Evolutionary conservation across 2,797 vertebrate genomes (phyloP).

Genomic region (Karalla daura): DNA sequence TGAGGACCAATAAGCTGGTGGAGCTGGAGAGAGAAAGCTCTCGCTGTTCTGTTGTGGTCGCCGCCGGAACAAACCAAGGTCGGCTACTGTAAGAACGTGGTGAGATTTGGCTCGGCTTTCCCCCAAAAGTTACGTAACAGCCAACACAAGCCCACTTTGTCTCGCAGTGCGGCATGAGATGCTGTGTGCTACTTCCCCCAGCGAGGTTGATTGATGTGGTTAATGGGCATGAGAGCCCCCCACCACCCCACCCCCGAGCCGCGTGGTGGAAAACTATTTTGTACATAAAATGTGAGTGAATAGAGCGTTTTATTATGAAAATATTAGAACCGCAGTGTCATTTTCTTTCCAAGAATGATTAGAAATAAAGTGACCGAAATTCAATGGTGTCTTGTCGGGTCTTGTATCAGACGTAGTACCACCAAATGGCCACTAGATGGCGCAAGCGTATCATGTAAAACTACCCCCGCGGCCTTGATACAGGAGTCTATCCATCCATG

Average conservation of each 20-base stretch:
- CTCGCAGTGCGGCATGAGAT: constrained; percentile 18
- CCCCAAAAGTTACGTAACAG: constrained; percentile 52
- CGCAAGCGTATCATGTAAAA: constrained; percentile 1
- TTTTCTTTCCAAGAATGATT: constrained; percentile 31
- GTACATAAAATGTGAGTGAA: constrained; percentile 29
- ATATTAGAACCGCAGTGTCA: neutral
- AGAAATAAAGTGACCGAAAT: constrained; percentile 59
- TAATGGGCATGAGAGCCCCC: neutral
- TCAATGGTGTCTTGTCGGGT: neutral
- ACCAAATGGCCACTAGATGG: constrained; percentile 57
- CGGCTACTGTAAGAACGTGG: constrained; percentile 46
- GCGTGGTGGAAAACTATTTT: constrained; percentile 21
- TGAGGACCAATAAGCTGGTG: constrained; percentile 28
- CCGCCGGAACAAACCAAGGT: constrained; percentile 52
- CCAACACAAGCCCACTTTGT: constrained; percentile 66
- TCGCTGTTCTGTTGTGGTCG: constrained; percentile 55
- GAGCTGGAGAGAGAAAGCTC: constrained; percentile 29
- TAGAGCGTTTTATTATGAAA: constrained; percentile 42
- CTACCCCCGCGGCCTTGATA: neutral
- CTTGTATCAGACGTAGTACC: neutral
- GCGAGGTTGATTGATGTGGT: constrained; percentile 36
- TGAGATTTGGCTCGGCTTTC: constrained; percentile 44
- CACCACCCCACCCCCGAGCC: accelerated
- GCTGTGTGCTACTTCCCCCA: constrained; percentile 13
- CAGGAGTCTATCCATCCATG: too few relatives aligned